phyloP scores from a whole-genome alignment of 2,113 vertebrate species.

The Larimichthys crocea region DNA sequence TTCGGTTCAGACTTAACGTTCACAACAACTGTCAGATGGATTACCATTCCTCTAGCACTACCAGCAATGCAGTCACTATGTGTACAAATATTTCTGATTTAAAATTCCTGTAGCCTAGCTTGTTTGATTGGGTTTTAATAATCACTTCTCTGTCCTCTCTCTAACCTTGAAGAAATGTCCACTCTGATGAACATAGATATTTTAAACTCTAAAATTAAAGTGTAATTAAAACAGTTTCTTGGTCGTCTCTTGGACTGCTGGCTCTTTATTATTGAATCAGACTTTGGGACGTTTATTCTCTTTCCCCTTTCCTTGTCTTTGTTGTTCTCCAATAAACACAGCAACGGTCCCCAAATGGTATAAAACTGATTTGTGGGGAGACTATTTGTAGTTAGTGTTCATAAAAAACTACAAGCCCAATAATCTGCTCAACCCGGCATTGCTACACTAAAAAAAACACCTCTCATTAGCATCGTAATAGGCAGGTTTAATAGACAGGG shows the following conservation, averaged over 20 bases:
- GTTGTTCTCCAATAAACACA: conserved; percentile 42
- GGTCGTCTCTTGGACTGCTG: neutral
- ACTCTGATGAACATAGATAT: too few species aligned
- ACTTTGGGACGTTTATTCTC: neutral
- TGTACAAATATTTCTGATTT: too few species aligned
- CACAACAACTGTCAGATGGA: neutral
- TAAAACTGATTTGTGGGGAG: conserved; percentile 48
- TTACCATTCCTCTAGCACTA: neutral
- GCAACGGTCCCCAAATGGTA: conserved; percentile 18
- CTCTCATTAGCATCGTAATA: conserved; percentile 56
- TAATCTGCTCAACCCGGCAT: conserved; percentile 30
- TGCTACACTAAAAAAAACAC: conserved; percentile 28
- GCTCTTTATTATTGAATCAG: neutral
- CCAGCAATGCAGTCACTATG: too few species aligned
- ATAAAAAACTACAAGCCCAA: conserved; percentile 37
- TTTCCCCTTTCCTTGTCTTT: neutral
- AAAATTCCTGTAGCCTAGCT: too few species aligned
- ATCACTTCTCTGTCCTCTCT: too few species aligned
- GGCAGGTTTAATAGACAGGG: conserved; percentile 53
- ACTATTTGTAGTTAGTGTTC: conserved; percentile 54
- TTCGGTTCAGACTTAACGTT: neutral
- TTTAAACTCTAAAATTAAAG: neutral
- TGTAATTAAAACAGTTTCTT: neutral
- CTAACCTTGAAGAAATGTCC: too few species aligned
- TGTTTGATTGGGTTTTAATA: too few species aligned